Evolutionary conservation across 2,797 vertebrate species (phyloP).

Genomic region (Ciconia nigra): DNA sequence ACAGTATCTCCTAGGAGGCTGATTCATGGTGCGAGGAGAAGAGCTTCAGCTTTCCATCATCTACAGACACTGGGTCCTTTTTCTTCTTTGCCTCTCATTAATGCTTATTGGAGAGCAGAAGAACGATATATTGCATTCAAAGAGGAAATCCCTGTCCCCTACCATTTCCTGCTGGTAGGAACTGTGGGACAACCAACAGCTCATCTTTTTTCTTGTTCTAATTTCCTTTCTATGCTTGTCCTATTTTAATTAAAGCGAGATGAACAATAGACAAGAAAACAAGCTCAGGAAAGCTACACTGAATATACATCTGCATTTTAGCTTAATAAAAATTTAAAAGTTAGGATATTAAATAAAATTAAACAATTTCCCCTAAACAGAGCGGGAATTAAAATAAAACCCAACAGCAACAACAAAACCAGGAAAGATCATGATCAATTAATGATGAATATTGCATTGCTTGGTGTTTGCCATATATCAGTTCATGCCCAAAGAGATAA

Average conservation of each 20-base stretch:
- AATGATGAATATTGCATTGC: conserved; percentile 57
- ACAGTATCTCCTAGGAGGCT: conserved; percentile 6
- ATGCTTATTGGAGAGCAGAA: background rate
- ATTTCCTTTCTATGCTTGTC: background rate
- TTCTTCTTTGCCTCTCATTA: background rate
- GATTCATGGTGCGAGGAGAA: background rate
- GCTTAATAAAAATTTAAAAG: conserved; percentile 41
- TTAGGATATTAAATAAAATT: conserved; percentile 53
- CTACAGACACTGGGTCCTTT: background rate
- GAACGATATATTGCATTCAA: background rate
- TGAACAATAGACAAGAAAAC: conserved; percentile 17
- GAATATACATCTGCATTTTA: conserved; percentile 34
- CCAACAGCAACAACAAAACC: conserved; percentile 26
- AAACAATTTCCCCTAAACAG: conserved; percentile 30
- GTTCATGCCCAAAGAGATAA: conserved; percentile 58
- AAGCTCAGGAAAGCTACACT: background rate
- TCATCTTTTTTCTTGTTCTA: background rate
- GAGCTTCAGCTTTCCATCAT: background rate
- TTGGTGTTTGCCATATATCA: conserved; percentile 61
- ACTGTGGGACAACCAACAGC: background rate
- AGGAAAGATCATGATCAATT: conserved; percentile 52
- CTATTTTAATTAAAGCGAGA: conserved; percentile 60
- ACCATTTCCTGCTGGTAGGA: background rate
- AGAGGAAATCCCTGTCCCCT: background rate
- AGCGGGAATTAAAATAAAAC: conserved; percentile 38